Conservation (phyloP, 2,888 invertebrate genomes). For the Leptinotarsa rubiginosa region DNA sequence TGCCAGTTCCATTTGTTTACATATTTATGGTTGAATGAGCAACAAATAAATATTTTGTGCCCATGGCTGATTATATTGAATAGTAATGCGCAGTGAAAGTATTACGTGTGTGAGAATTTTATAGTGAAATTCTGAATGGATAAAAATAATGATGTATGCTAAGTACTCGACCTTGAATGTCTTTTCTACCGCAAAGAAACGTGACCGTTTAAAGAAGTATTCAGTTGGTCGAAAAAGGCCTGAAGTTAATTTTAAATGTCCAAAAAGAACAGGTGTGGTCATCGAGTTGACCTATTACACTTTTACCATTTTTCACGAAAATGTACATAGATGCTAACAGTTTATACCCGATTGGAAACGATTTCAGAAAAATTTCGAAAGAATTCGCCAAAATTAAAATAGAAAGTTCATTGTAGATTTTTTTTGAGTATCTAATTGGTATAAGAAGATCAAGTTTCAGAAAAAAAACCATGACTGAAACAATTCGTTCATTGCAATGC, state of each 20-base stretch:
- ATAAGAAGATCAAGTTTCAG: too few species aligned
- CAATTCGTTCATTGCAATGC: too few species aligned
- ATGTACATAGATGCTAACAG: too few species aligned
- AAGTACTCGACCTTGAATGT: conserved; percentile 4
- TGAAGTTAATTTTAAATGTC: conserved; percentile 1
- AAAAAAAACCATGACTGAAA: too few species aligned
- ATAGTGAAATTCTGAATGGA: neutral
- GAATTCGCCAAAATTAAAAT: too few species aligned
- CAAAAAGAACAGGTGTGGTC: neutral
- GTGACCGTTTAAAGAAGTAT: neutral
- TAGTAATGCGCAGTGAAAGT: conserved; percentile 15
- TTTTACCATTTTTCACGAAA: too few species aligned
- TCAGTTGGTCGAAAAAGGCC: neutral
- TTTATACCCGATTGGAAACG: too few species aligned
- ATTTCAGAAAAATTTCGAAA: too few species aligned
- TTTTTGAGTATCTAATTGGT: too few species aligned
- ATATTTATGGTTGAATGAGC: neutral
- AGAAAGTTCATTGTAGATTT: too few species aligned
- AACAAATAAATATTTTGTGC: neutral
- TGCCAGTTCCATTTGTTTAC: neutral
- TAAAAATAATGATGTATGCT: neutral
- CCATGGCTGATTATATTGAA: neutral
- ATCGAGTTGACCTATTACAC: too few species aligned
- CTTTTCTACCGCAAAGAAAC: conserved; percentile 4
- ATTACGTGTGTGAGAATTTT: conserved; percentile 17